A percentile compares a stretch with the other conserved stretches of the same genome.
phyloP scores from a whole-genome alignment of 2,888 invertebrate species.

The Caprella mutica region DNA sequence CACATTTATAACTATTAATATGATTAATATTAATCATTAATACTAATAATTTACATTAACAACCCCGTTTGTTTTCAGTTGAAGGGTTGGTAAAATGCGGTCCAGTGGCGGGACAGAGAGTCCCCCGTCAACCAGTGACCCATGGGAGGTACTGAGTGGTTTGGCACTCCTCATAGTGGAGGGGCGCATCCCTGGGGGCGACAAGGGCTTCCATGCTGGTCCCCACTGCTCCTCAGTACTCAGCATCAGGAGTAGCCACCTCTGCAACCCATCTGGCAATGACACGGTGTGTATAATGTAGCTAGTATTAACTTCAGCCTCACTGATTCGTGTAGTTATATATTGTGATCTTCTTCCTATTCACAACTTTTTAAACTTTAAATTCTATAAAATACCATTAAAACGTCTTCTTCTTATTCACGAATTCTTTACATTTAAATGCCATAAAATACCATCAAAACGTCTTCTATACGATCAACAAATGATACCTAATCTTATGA shows the following conservation, averaged over 20 bases:
- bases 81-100: conserved; percentile 16
- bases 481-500: too few species aligned
- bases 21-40: too few species aligned
- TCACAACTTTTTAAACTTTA: too few species aligned
- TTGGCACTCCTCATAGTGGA: conserved; percentile 53
- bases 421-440: too few species aligned
- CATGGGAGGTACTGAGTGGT: conserved; percentile 47
- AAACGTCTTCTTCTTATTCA: too few species aligned
- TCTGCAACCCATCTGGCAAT: conserved; percentile 39
- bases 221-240: conserved; percentile 26
- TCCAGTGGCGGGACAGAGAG: conserved; percentile 28
- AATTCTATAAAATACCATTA: too few species aligned
- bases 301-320: conserved; percentile 36
- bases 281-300: conserved; percentile 36
- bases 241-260: conserved; percentile 36
- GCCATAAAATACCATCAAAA: too few species aligned
- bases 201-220: conserved; percentile 32
- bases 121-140: conserved; percentile 38
- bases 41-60: too few species aligned
- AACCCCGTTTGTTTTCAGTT: background rate
- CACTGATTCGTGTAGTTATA: too few species aligned
- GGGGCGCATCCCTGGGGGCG: conserved; percentile 47
- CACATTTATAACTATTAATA: too few species aligned
- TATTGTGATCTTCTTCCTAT: too few species aligned
- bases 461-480: too few species aligned